Percentiles rank a stretch among this genome's conserved stretches.
phyloP scores from a whole-genome alignment of 1,140 invertebrate genomes.

The Drosophila serrata region DNA sequence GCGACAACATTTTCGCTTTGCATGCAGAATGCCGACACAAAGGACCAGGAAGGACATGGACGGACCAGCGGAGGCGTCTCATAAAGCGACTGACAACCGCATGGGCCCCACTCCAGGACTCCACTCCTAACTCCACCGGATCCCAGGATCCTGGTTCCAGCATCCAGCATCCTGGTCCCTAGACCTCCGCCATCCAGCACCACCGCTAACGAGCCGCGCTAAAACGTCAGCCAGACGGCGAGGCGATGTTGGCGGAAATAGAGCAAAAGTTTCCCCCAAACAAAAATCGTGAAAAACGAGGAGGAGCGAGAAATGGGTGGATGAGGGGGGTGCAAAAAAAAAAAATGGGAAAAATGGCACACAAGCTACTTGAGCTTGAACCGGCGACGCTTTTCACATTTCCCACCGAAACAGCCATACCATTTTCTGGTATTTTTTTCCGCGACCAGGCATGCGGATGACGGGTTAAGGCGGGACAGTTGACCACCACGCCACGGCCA shows the following conservation, averaged over 20 bases:
- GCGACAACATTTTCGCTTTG: slow-evolving; percentile 79
- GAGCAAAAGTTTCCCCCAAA: slow-evolving; percentile 68
- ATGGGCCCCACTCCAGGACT: slow-evolving; percentile 27
- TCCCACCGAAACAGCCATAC: slow-evolving; percentile 7
- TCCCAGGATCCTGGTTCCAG: neutral
- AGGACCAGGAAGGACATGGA: slow-evolving; percentile 33
- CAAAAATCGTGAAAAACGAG: slow-evolving; percentile 47
- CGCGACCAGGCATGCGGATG: slow-evolving; percentile 60
- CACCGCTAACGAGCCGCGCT: slow-evolving; percentile 63
- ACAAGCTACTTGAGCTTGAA: slow-evolving; percentile 74
- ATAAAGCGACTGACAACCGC: slow-evolving; percentile 75
- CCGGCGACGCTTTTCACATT: slow-evolving; percentile 52
- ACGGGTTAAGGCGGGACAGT: slow-evolving; percentile 79
- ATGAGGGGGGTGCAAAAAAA: too few relatives aligned
- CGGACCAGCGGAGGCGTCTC: slow-evolving; percentile 43
- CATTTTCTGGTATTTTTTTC: slow-evolving; percentile 42
- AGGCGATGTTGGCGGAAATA: slow-evolving; percentile 66
- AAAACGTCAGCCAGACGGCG: slow-evolving; percentile 70
- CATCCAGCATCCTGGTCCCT: neutral
- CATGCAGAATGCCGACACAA: slow-evolving; percentile 76
- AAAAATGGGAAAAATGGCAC: slow-evolving; percentile 74
- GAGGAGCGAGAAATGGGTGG: slow-evolving; percentile 13
- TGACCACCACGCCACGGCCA: slow-evolving; percentile 56
- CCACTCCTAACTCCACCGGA: neutral
- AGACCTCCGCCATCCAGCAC: slow-evolving; percentile 1